Conservation (phyloP, 2,888 invertebrate genomes). For the Pachydiplax longipennis region DNA sequence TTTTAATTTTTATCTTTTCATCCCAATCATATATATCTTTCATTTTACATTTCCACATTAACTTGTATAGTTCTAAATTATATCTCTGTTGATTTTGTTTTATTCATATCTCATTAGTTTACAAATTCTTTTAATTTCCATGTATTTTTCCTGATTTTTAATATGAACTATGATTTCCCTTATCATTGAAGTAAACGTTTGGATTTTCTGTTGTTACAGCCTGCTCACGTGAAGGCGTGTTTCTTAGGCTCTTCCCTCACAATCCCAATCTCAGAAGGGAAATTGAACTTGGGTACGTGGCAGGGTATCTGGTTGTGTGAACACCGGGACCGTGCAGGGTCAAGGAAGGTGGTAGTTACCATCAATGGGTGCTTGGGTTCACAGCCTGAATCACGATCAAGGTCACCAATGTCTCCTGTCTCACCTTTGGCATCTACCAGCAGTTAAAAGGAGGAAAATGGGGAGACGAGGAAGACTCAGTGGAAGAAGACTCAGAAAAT, state of each 20-base stretch:
- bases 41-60: no score
- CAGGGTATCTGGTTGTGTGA: slow-evolving; percentile 99
- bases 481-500: slow-evolving; percentile 30
- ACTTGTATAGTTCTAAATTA: no score
- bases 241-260: slow-evolving; percentile 94
- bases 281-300: slow-evolving; percentile 95
- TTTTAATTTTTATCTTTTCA: no score
- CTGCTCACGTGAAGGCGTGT: slow-evolving; percentile 96
- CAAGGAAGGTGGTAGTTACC: slow-evolving; percentile 87
- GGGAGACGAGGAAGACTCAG: slow-evolving; percentile 25
- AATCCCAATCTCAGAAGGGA: slow-evolving; percentile 95
- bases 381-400: slow-evolving; percentile 65
- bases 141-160: no score
- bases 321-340: slow-evolving; percentile 95
- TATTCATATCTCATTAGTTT: no score
- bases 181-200: neutral
- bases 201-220: slow-evolving; percentile 67
- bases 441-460: slow-evolving; percentile 69
- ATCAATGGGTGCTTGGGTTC: slow-evolving; percentile 90
- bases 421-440: slow-evolving; percentile 88
- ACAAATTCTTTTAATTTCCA: no score
- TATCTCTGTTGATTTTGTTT: no score
- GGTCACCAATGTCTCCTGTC: slow-evolving; percentile 86
- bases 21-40: no score
- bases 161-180: no score